Evolutionary conservation across 2,113 vertebrate species (phyloP).

Genomic region (Aleadryas rufinucha): DNA sequence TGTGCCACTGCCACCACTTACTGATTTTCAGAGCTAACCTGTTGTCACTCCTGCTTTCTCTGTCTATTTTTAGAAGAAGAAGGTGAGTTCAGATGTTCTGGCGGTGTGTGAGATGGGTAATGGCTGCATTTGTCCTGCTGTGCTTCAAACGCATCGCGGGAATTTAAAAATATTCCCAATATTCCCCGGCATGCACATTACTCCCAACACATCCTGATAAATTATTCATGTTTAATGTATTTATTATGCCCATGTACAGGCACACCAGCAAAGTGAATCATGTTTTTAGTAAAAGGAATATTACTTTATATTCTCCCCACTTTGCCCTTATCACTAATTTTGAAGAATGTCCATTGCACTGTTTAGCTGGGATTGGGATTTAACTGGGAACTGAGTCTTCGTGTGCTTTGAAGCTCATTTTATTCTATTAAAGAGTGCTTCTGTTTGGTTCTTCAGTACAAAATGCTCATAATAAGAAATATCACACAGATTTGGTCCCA

Average conservation of each 20-base stretch:
- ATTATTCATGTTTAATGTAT: not conserved
- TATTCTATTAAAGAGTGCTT: not conserved
- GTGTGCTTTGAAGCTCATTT: not conserved
- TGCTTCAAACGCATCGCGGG: not conserved
- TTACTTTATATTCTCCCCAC: not conserved
- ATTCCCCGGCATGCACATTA: not conserved
- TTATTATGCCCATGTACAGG: not conserved
- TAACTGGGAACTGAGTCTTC: not conserved
- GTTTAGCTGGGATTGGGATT: not conserved
- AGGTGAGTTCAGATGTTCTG: not conserved
- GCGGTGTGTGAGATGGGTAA: not conserved
- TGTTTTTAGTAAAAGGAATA: not conserved
- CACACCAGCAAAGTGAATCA: not conserved
- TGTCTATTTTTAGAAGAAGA: not conserved
- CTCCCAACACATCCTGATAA: not conserved
- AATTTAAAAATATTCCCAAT: not conserved
- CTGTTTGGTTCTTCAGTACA: not conserved
- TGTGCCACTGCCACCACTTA: fast-evolving
- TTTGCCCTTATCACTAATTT: not conserved
- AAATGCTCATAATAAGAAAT: not conserved
- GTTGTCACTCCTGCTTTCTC: not conserved
- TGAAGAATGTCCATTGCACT: not conserved
- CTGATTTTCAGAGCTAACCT: not conserved
- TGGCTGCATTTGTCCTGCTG: not conserved
- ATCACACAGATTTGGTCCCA: not conserved